Percentiles rank a stretch among this genome's conserved stretches.
Conservation (phyloP, 2,113 vertebrate genomes). For the Grammomys dolichurus region DNA sequence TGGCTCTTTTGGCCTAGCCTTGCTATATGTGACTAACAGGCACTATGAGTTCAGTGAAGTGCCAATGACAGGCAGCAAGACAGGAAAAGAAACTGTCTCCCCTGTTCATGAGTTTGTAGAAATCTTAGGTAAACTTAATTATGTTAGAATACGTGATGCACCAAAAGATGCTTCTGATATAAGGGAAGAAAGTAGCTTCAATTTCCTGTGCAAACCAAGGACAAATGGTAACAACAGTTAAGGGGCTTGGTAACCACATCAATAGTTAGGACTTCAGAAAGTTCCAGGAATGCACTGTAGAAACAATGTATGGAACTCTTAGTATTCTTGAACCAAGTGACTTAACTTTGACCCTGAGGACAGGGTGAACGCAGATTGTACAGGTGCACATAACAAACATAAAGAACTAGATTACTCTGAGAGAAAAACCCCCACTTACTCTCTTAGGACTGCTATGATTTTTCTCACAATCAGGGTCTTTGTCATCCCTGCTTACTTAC, state of each 20-base stretch:
- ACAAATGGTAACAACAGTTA: background rate
- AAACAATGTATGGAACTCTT: background rate
- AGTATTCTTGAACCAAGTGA: background rate
- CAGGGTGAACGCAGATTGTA: background rate
- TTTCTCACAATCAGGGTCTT: background rate
- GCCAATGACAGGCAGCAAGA: background rate
- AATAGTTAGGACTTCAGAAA: background rate
- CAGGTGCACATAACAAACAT: background rate
- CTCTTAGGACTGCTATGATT: background rate
- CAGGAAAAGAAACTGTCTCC: slow-evolving; percentile 61
- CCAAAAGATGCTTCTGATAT: slow-evolving; percentile 45
- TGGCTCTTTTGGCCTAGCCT: background rate
- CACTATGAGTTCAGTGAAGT: slow-evolving; percentile 50
- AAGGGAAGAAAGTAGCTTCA: slow-evolving; percentile 57
- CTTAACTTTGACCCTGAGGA: background rate
- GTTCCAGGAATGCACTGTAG: background rate
- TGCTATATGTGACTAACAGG: background rate
- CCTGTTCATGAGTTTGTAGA: background rate
- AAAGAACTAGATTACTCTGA: background rate
- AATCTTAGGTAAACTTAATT: background rate
- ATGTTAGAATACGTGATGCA: background rate
- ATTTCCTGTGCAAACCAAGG: slow-evolving; percentile 43
- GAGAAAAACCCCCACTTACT: background rate
- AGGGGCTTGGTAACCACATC: background rate
- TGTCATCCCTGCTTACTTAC: slow-evolving; percentile 76